phyloP scores from a whole-genome alignment of 2,113 vertebrate genomes.

The Xiphophorus maculatus region DNA sequence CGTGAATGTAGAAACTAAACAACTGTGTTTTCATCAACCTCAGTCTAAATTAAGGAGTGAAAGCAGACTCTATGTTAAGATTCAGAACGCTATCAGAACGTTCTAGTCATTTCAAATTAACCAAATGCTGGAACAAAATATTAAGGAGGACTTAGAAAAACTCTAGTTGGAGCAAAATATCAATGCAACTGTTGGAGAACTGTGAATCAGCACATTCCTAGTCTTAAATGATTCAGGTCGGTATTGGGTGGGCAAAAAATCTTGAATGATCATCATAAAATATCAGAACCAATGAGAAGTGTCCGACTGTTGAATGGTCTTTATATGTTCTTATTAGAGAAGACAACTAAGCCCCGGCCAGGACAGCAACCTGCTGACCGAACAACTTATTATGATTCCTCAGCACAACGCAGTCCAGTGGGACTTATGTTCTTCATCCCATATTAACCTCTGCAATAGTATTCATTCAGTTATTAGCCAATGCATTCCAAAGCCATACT shows the following conservation, averaged over 20 bases:
- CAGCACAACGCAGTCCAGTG: constrained; percentile 47
- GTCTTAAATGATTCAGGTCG: neutral
- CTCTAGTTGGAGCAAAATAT: neutral
- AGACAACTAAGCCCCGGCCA: constrained; percentile 38
- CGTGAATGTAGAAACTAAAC: neutral
- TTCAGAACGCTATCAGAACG: neutral
- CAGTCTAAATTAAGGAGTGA: constrained; percentile 6
- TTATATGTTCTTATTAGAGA: constrained; percentile 30
- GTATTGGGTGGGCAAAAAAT: neutral
- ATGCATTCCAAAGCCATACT: too few species aligned
- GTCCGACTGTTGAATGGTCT: constrained; percentile 26
- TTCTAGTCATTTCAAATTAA: too few species aligned
- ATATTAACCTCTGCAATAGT: constrained; percentile 40
- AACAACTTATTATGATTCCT: constrained; percentile 58
- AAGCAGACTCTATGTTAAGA: neutral
- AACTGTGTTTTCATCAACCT: constrained; percentile 5
- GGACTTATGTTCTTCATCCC: constrained; percentile 55
- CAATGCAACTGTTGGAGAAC: neutral
- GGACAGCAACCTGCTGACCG: constrained; percentile 48
- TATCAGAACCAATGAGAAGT: neutral
- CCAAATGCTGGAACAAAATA: too few species aligned
- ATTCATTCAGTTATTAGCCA: neutral
- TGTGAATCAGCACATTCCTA: neutral
- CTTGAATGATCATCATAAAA: neutral
- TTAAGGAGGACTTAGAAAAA: too few species aligned